phyloP scores from a whole-genome alignment of 2,888 invertebrate species.

The Hermodice carunculata region DNA sequence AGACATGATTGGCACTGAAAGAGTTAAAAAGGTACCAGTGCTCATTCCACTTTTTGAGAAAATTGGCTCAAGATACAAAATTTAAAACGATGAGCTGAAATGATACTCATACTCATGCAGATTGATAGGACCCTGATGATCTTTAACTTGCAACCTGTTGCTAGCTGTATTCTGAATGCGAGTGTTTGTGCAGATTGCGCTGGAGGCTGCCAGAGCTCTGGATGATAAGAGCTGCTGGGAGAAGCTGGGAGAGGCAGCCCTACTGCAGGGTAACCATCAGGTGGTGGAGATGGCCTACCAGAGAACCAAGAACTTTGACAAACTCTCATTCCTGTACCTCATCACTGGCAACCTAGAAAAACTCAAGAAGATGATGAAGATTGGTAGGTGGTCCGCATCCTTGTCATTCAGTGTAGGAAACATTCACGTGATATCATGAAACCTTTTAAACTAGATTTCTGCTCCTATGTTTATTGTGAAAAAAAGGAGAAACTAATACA shows the following conservation, averaged over 20 bases:
- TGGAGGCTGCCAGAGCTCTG: slow-evolving; percentile 94
- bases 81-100: no score
- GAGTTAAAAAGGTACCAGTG: no score
- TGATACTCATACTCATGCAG: no score
- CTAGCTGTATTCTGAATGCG: background rate
- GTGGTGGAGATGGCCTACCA: slow-evolving; percentile 99
- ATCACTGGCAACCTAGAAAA: slow-evolving; percentile 99
- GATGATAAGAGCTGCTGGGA: slow-evolving; percentile 98
- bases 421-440: no score
- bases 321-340: slow-evolving; percentile 95
- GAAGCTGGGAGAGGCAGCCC: slow-evolving; percentile 91
- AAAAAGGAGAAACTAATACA: no score
- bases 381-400: slow-evolving; percentile 74
- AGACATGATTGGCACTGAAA: no score
- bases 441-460: no score
- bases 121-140: no score
- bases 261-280: slow-evolving; percentile 81
- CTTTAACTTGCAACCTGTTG: background rate
- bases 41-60: no score
- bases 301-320: slow-evolving; percentile 99
- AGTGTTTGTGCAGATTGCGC: slow-evolving; percentile 73
- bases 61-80: no score
- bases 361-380: slow-evolving; percentile 98
- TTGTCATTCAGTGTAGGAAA: no score
- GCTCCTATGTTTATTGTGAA: no score